Evolutionary conservation across 2,797 vertebrate genomes (phyloP).

Genomic region (Pangasius krempfi): DNA sequence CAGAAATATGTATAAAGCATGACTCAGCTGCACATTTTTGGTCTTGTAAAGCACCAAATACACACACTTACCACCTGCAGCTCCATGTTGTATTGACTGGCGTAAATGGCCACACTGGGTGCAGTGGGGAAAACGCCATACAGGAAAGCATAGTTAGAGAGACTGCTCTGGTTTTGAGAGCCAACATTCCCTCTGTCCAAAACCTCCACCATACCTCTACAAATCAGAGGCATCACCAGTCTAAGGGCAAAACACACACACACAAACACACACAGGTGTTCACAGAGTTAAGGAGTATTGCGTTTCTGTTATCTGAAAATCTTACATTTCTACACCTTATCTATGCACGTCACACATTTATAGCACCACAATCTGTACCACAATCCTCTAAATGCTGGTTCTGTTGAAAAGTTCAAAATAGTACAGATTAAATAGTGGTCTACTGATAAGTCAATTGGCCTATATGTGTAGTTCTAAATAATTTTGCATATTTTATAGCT

Average conservation of each 20-base stretch:
- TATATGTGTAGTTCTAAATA: not conserved
- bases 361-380: not conserved
- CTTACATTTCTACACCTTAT: not conserved
- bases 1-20: not conserved
- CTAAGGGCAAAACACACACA: conserved; percentile 69
- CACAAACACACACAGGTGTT: too few relatives aligned
- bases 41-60: not conserved
- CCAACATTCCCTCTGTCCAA: conserved; percentile 79
- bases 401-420: not conserved
- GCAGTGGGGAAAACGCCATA: conserved; percentile 96
- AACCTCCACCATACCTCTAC: conserved; percentile 93
- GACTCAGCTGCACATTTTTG: not conserved
- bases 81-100: conserved; percentile 94
- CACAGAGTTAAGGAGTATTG: too few relatives aligned
- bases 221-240: conserved; percentile 91
- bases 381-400: not conserved
- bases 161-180: conserved; percentile 86
- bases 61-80: conserved; percentile 89
- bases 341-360: not conserved
- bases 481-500: not conserved
- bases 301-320: not conserved
- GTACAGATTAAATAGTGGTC: too few relatives aligned
- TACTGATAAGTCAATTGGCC: not conserved
- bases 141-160: conserved; percentile 96
- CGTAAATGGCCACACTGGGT: conserved; percentile 96